Evolutionary conservation across 2,797 vertebrate genomes (phyloP).

Genomic region (Darevskia mixta): DNA sequence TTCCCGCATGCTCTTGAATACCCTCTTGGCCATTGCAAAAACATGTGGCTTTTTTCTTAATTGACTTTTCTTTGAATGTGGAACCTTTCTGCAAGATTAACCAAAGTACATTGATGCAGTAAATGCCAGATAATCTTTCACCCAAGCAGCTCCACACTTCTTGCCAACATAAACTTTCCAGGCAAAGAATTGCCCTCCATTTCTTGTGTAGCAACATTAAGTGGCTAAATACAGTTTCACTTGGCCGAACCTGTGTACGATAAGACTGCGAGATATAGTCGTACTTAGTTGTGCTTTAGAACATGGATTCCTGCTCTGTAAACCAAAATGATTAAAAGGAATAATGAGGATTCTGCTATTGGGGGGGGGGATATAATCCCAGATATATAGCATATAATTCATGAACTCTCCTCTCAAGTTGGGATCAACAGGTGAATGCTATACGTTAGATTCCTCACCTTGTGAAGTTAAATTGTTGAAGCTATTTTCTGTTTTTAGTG

Average conservation of each 20-base stretch:
- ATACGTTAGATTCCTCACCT: neutral
- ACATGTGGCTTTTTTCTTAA: constrained; percentile 18
- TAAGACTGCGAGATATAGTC: neutral
- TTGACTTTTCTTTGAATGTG: constrained; percentile 32
- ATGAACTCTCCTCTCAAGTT: neutral
- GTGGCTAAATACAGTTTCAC: neutral
- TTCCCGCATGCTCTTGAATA: constrained; percentile 21
- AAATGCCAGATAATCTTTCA: constrained; percentile 40
- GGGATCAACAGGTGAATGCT: neutral
- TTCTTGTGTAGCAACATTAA: constrained; percentile 13
- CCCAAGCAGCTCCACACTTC: neutral
- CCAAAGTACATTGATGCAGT: constrained; percentile 27
- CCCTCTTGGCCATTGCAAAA: constrained; percentile 4
- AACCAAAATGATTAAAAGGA: neutral
- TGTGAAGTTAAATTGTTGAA: neutral
- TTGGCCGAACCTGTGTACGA: fast-evolving
- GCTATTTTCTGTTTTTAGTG: neutral
- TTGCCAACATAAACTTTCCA: constrained; percentile 2
- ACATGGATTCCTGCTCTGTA: neutral
- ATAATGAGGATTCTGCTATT: neutral
- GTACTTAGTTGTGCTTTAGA: neutral
- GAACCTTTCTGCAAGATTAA: constrained; percentile 37
- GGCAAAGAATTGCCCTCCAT: neutral
- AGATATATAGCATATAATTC: neutral
- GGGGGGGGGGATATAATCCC: no score